These are phyloP conservation scores for Pemphredon lugubris DNA, from an alignment of 2,888 invertebrate genomes.

Conservation along the genomic window DNA sequence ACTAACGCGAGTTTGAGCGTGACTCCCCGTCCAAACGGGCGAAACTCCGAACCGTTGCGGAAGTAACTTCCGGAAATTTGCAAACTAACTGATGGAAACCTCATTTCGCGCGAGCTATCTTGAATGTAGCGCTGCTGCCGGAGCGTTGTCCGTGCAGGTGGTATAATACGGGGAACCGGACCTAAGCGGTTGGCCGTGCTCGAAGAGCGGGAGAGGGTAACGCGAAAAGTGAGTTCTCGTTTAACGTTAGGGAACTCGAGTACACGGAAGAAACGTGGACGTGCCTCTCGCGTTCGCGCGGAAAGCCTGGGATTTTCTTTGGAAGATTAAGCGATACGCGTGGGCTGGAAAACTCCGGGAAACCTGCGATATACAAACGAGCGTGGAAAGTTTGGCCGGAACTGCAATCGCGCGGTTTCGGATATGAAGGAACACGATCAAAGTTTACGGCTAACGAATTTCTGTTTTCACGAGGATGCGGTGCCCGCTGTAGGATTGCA, in stretches of 20 bases:
- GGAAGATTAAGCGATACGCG: neutral
- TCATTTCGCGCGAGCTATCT: conserved; percentile 58
- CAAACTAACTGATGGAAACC: conserved; percentile 66
- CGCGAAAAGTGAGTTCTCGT: too few relatives aligned
- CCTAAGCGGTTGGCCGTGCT: neutral
- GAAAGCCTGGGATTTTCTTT: conserved; percentile 10
- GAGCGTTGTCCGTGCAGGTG: conserved; percentile 38
- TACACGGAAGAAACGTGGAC: too few relatives aligned
- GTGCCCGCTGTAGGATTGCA: too few relatives aligned
- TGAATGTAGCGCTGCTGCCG: conserved; percentile 25
- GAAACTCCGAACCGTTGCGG: conserved; percentile 49
- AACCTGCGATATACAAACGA: conserved; percentile 11
- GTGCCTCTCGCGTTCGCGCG: neutral
- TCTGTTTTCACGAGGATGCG: too few relatives aligned
- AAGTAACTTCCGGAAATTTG: conserved; percentile 65
- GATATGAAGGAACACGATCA: neutral
- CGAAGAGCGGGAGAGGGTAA: neutral
- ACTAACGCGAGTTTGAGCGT: conserved; percentile 64
- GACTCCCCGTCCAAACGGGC: conserved; percentile 30
- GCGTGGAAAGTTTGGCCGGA: conserved; percentile 40
- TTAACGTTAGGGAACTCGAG: too few relatives aligned
- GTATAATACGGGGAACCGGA: conserved; percentile 4
- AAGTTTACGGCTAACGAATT: neutral
- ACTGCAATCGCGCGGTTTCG: conserved; percentile 12
- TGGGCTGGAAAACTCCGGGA: conserved; percentile 1